These are phyloP conservation scores for Dicrostonyx torquatus DNA, from an alignment of 2,797 vertebrate species.

Conservation along the genomic window DNA sequence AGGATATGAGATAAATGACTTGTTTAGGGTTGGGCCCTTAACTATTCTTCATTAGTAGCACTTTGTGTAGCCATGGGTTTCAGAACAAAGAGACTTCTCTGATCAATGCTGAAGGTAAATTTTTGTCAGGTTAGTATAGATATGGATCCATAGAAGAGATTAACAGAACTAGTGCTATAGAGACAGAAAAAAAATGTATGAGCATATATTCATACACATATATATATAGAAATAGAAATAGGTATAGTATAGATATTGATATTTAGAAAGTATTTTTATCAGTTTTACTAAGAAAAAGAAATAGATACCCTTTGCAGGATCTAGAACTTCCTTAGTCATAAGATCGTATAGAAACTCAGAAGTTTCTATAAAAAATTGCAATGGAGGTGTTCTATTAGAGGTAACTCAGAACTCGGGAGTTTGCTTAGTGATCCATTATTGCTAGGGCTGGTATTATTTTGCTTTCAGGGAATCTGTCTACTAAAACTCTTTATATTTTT, in stretches of 20 bases:
- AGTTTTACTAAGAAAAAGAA: neutral
- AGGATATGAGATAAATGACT: neutral
- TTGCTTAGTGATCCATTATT: neutral
- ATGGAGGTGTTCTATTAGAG: neutral
- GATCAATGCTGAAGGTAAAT: neutral
- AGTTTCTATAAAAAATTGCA: neutral
- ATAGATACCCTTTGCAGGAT: neutral
- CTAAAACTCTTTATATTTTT: neutral
- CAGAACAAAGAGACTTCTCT: neutral
- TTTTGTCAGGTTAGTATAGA: neutral
- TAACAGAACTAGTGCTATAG: neutral
- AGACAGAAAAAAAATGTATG: neutral
- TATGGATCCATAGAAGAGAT: neutral
- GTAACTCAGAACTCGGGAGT: neutral
- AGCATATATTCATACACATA: too few species aligned
- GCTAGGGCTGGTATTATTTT: neutral
- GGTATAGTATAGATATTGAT: neutral
- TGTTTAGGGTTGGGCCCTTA: neutral
- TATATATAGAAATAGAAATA: neutral
- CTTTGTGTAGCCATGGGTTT: neutral
- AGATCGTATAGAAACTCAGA: neutral
- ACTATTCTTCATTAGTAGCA: too few species aligned
- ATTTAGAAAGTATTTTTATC: neutral
- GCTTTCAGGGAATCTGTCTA: neutral
- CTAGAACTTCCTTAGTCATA: neutral